Evolutionary conservation across 2,797 vertebrate genomes (phyloP), one percentile per base, ranked within the genome.

Genomic region (Trematomus bernacchii): DNA sequence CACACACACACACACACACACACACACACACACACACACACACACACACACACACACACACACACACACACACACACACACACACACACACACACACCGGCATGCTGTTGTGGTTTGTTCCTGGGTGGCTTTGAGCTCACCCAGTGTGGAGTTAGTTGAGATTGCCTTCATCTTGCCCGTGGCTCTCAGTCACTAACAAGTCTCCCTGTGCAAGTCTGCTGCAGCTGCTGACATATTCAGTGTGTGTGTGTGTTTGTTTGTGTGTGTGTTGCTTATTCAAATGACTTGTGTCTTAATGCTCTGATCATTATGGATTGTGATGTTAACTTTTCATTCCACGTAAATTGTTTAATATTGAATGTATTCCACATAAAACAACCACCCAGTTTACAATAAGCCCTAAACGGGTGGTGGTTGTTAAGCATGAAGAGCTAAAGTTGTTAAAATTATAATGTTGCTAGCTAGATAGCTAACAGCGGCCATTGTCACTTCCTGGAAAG

Each of bases 111-210:
- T 30, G 30, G 37, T n/a, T 61, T n/a, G 72, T 61, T 78, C 52
- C 65, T 10, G 46, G 23, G 60, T 21, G 21, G 21, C 30, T 30
- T 30, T 5, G 30, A 30, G 30, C 30, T 30, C 30, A 30, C 30
- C 0, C 30, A 30, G 6, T 27, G 42, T 46, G 27, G 59, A 53
- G 63, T 68, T 33, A 23, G 65, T 74, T 59, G 21, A 33, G 60
- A 37, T 47, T 37, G 60, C 19, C 42, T 60, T 77, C 60, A 27
- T 77, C 46, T 43, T 7, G 75, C 66, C 66, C 42, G 68, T 68
- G 57, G 71, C 82, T 83, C 80, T 75, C 80, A 42, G 76, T 79
- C 83, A 66, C 68, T 68, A 77, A 55, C 73, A 23, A 59, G 63
- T 66, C 61, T 79, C 57, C 21, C 30, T 13, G 54, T 42, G 66